Conservation (phyloP, 2,797 vertebrate species). For the Pygocentrus nattereri region DNA sequence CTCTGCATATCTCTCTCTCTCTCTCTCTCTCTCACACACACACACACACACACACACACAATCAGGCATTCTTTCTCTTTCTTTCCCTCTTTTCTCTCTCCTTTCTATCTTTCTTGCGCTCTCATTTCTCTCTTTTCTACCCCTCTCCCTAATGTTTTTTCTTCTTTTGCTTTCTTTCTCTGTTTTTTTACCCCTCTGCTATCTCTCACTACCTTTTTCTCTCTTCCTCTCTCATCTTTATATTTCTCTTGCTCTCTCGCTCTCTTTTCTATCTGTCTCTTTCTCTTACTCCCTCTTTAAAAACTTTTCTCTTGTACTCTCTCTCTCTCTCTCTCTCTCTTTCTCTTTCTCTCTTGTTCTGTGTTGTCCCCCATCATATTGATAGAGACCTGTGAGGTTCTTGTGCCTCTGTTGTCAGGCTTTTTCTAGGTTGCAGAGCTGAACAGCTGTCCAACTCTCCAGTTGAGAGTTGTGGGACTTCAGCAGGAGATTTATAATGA, state of each 20-base stretch:
- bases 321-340: slow-evolving; percentile 58
- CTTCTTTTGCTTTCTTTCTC: slow-evolving; percentile 14
- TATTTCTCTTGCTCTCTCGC: slow-evolving; percentile 56
- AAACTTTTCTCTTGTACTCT: not conserved
- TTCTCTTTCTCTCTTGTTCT: slow-evolving; percentile 40
- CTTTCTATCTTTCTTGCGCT: not conserved
- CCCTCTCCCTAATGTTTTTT: no score
- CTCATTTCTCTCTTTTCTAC: no score
- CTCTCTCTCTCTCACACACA: not conserved
- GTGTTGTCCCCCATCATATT: not conserved
- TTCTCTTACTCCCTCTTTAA: not conserved
- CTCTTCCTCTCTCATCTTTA: slow-evolving; percentile 43
- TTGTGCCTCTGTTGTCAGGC: not conserved
- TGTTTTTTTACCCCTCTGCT: slow-evolving; percentile 59
- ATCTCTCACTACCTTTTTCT: slow-evolving; percentile 19
- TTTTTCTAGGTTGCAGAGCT: not conserved
- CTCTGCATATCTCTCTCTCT: slow-evolving; percentile 38
- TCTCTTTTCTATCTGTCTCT: slow-evolving; percentile 43
- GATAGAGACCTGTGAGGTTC: not conserved
- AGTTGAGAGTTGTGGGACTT: slow-evolving; percentile 18
- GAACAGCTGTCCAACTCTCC: slow-evolving; percentile 12
- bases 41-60: no score
- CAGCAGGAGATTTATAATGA: slow-evolving; percentile 23
- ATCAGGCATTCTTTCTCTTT: no score
- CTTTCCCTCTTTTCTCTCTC: no score